A percentile compares a stretch with the other conserved stretches of the same genome.
These are phyloP conservation scores for Enteromius radiatus DNA, from an alignment of 2,797 vertebrate genomes.

Conservation along the genomic window DNA sequence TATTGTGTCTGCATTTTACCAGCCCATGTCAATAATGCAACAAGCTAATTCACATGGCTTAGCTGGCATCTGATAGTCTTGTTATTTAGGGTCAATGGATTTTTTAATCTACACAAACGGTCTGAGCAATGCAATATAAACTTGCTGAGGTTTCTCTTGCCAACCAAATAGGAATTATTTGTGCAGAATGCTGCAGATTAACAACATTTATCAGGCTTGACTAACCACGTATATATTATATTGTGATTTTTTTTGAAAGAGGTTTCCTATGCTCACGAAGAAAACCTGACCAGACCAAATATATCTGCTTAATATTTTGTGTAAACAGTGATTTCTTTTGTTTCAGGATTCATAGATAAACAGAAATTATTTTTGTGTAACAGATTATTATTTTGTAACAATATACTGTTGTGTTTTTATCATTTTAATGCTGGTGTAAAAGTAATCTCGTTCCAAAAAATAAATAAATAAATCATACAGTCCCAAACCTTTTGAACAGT, in stretches of 20 bases:
- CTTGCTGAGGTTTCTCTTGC: conserved; percentile 24
- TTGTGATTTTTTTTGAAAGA: neutral
- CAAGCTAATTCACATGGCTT: conserved; percentile 2
- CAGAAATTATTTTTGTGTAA: neutral
- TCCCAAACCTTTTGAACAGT: neutral
- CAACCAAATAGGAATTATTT: conserved; percentile 5
- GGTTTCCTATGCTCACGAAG: neutral
- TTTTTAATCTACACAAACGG: conserved; percentile 43
- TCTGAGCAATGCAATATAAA: conserved; percentile 23
- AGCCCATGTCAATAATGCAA: neutral
- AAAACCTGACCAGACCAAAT: neutral
- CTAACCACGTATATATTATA: neutral
- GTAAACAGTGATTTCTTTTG: neutral
- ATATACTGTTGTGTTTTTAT: neutral
- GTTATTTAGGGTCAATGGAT: conserved; percentile 33
- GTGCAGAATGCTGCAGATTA: neutral
- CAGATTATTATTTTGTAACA: neutral
- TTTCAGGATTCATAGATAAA: neutral
- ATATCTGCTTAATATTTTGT: neutral
- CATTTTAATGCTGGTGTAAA: neutral
- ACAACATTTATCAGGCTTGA: conserved; percentile 18
- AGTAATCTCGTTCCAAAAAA: neutral
- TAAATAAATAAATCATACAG: neutral
- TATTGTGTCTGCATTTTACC: conserved; percentile 20
- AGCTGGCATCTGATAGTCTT: conserved; percentile 13